Base-by-base conservation (phyloP, 1,140 invertebrate genomes). In the Tetraneura akinire region DNA sequence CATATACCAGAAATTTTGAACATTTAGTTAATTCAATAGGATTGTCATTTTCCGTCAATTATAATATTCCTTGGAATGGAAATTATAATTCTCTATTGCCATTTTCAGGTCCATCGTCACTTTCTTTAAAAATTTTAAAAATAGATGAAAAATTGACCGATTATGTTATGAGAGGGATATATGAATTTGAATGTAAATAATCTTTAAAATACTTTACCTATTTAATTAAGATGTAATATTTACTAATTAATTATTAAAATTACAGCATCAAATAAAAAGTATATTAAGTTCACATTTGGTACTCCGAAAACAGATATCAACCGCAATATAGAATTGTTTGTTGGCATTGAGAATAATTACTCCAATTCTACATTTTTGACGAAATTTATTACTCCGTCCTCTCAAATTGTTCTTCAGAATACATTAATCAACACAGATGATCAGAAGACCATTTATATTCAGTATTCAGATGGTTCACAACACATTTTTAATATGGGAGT, bases 51-150 rank as follows among this genome's bases (percentile, higher is more conserved):
- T 23, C 0, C 5, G 3, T 78, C 9, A 3, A 47, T 23, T 78
- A 78, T 47, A 8, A 57, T n/a, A 62, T 47, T 11, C 32, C 21
- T 3, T 60, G 74, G 74, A 62, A 62, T 8, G 53, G 55, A 45
- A 29, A 60, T 0, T 26, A 45, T 3, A 60, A 78, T 47, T 57
- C 55, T 1, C 10, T 60, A 45, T 16, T 42, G 1, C 74, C 74
- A 47, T 78, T 53, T 14, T 26, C n/a, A 4, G 74, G 74, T 9
- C 21, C 53, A 18, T 45, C 37, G n/a, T 23, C 29, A 26, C 16
- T 78, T n/a, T 78, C 74, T 26, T 26, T 78, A 18, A 78, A 78
- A 62, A 1, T 78, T 10, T 60, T 45, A n/a, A 78, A 78, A 78
- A 18, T 47, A 4, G 74, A 78, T 62, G n/a, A 45, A 78, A 62